Evolutionary conservation across 2,888 invertebrate genomes (phyloP), one percentile per base, ranked within the genome.

Genomic region (Dione vanillae): DNA sequence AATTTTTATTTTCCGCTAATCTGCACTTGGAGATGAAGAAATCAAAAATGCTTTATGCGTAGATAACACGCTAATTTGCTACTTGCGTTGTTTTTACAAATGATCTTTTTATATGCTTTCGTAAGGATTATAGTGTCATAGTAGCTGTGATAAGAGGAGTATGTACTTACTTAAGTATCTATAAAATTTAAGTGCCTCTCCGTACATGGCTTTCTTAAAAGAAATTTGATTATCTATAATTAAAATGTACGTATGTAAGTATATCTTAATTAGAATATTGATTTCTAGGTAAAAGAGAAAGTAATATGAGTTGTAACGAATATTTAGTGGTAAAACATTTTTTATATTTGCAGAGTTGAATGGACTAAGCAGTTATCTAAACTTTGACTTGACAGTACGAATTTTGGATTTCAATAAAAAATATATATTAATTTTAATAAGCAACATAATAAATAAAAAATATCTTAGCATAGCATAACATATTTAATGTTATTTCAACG

Each of bases 201-300:
- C 14, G n/a, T 35, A 3, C 10, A 35, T 27, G 35, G 5, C n/a
- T 35, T 54, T 54, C 10, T 35, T 56, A 37, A 37, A 56, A 40
- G 2, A 20, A 40, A 40, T 19, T 56, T 16, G 11, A 10, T 40
- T 54, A 0, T 9, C 16, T 47, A 16, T 47, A 47, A 47, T 47
- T 16, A 16, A 47, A 47, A 47, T 3, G 27, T 27, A 27, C 16
- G 9, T 45, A 47, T 3, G 27, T 27, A 27, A 16, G 9, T 45
- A 45, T 1, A 45, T 10, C 5, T 54, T 54, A 35, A 54, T 54
- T 37, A 56, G 16, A 56, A 40, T 11, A 40, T 19, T 40, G 56
- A 56, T 40, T 56, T 56, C 56, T 16, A 19, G 8, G 56, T 56
- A 56, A 11, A 40, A 16, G 56, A 37, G 56, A 56, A 56, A 56